Base-by-base conservation (phyloP, 2,113 vertebrate species). In the Hemiprocne comata region DNA sequence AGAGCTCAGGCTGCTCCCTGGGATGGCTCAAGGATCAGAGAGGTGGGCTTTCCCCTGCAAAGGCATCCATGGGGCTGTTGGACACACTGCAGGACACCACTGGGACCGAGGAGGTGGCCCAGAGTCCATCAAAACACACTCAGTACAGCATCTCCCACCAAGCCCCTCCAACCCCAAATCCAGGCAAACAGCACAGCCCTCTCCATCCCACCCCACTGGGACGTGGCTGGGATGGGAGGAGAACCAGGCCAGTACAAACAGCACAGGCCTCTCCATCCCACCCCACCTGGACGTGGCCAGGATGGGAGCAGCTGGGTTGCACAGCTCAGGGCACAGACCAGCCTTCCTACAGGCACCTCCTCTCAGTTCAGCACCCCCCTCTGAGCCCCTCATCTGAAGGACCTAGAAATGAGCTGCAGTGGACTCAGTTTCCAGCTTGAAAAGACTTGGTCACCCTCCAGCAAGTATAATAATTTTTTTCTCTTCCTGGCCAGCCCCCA, bases 61-160 rank as follows among this genome's bases (percentile, higher is more conserved):
- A 51, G 53, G 25, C 40, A 72, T 36, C 24, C 67, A 7, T 0
- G 4, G 34, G 1, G 0, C 26, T 44, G 36, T 33, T 8, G 2
- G 13, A 48, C 1, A 0, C 4, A 2, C 21, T 26, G 1, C 0
- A 2, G 34, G 36, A 42, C 29, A 11, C 17, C 28, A 23, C 55
- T 36, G 14, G 38, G 51, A 54, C 31, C 8, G 0, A 14, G 31
- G 17, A 46, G 8, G 42, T 73, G n/a, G 8, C 19, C 48, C 13
- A 4, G 31, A 67, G 53, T 4, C 42, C 34, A 6, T 17, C 21
- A 1, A n/a, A 18, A 11, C 61, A 24, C 51, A 36, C 10, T n/a
- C 12, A 33, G 4, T 7, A 58, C n/a, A 54, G 1, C n/a, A 29
- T 17, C 53, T 62, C 57, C 2, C 4, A 11, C 36, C 25, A n/a